A percentile compares a stretch with the other conserved stretches of the same genome.
Conservation (phyloP, 2,888 invertebrate species). For the Halictus quadricinctus region DNA sequence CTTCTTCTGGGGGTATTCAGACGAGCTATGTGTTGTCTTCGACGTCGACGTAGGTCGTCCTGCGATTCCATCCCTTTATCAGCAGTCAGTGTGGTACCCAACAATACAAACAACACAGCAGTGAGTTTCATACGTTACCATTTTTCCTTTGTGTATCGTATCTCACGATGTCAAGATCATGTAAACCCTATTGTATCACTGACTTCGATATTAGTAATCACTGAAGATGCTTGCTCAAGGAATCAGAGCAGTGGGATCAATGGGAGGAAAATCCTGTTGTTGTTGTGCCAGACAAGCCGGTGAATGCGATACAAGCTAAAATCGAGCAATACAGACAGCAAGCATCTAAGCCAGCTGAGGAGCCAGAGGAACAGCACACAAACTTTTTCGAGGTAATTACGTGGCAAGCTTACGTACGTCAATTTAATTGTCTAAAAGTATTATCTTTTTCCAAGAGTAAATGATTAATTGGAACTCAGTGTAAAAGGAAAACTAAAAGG, state of each 20-base stretch:
- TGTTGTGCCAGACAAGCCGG: slow-evolving; percentile 79
- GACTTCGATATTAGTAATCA: slow-evolving; percentile 52
- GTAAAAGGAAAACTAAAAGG: not conserved
- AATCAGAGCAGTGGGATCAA: slow-evolving; percentile 84
- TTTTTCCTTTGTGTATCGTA: not conserved
- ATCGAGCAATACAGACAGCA: slow-evolving; percentile 86
- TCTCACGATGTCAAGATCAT: slow-evolving; percentile 17
- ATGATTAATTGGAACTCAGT: not conserved
- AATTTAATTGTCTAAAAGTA: not conserved
- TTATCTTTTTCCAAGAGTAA: not conserved
- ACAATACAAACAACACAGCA: slow-evolving; percentile 56
- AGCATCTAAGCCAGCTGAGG: slow-evolving; percentile 81
- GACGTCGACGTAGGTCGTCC: slow-evolving; percentile 83
- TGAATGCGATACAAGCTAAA: slow-evolving; percentile 85
- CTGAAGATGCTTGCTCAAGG: slow-evolving; percentile 69
- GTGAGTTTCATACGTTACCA: slow-evolving; percentile 42
- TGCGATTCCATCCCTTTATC: slow-evolving; percentile 85
- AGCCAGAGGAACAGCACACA: slow-evolving; percentile 82
- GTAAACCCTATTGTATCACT: slow-evolving; percentile 42
- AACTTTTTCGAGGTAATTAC: slow-evolving; percentile 84
- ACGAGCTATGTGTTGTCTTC: slow-evolving; percentile 86
- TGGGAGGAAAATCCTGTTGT: slow-evolving; percentile 85
- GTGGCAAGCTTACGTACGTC: not conserved
- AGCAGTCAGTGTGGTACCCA: slow-evolving; percentile 84
- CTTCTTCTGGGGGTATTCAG: slow-evolving; percentile 84